Conservation (phyloP, 2,888 invertebrate genomes). For the Synanthedon myopaeformis region DNA sequence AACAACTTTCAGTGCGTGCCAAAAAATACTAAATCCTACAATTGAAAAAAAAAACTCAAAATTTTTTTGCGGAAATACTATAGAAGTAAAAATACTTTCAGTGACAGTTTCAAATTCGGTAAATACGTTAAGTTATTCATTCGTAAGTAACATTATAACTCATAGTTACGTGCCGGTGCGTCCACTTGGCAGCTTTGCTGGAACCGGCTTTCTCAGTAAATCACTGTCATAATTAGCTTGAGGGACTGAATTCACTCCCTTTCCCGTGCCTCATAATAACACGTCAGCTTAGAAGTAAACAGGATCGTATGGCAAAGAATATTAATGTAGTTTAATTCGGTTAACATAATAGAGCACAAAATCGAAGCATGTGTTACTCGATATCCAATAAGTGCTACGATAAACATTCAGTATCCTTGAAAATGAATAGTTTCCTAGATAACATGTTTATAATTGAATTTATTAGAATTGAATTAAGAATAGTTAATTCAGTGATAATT, state of each 20-base stretch:
- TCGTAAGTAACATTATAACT: neutral
- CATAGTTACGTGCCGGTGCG: slow-evolving; percentile 7
- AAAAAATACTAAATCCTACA: no score
- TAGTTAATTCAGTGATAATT: no score
- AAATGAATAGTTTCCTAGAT: no score
- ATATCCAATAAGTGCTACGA: neutral
- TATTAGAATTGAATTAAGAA: no score
- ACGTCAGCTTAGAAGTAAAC: neutral
- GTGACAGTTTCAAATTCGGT: no score
- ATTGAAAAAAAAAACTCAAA: no score
- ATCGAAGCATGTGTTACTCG: neutral
- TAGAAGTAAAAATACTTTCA: no score
- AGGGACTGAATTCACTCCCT: slow-evolving; percentile 1
- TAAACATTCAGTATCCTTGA: neutral
- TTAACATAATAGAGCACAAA: neutral
- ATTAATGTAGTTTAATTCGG: neutral
- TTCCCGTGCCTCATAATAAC: slow-evolving; percentile 1
- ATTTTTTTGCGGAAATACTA: no score
- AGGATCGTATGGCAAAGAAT: neutral
- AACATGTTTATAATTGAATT: no score
- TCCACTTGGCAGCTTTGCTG: slow-evolving; percentile 3
- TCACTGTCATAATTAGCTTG: slow-evolving; percentile 7
- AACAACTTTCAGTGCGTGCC: no score
- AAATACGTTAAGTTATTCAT: no score
- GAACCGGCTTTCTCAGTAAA: slow-evolving; percentile 5